These are phyloP conservation scores for Alcedo atthis DNA, from an alignment of 2,797 vertebrate genomes.

Conservation along the genomic window DNA sequence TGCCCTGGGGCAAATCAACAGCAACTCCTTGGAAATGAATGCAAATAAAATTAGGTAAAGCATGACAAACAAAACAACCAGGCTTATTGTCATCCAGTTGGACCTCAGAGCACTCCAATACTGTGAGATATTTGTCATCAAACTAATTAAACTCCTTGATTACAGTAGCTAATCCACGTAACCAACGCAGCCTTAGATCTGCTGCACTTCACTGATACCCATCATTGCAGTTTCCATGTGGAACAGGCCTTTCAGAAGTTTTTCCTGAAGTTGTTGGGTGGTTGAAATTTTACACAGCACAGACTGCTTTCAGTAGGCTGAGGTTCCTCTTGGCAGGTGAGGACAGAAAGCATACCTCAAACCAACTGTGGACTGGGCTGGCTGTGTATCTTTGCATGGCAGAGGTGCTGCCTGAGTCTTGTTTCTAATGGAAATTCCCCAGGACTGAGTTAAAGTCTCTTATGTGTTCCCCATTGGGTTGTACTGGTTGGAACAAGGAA, in stretches of 20 bases:
- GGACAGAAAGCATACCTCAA: not conserved
- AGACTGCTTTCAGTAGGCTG: not conserved
- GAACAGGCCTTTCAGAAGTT: not conserved
- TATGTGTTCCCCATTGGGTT: not conserved
- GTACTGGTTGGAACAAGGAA: not conserved
- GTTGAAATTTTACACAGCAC: not conserved
- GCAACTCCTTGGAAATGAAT: not conserved
- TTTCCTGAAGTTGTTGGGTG: not conserved
- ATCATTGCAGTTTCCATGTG: not conserved
- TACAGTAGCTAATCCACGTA: not conserved
- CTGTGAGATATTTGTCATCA: not conserved
- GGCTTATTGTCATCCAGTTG: not conserved
- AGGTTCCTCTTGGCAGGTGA: not conserved
- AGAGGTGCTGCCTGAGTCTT: not conserved
- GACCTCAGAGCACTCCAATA: not conserved
- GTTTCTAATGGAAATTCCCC: not conserved
- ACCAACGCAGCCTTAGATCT: not conserved
- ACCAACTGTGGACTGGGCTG: not conserved
- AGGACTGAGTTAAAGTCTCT: not conserved
- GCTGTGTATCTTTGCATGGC: not conserved
- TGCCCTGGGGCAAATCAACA: not conserved
- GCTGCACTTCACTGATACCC: not conserved
- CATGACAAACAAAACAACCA: not conserved
- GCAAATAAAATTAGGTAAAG: not conserved
- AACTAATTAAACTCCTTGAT: not conserved